These are phyloP conservation scores for Aphodius sticticus DNA, from an alignment of 2,888 invertebrate genomes.

Conservation along the genomic window DNA sequence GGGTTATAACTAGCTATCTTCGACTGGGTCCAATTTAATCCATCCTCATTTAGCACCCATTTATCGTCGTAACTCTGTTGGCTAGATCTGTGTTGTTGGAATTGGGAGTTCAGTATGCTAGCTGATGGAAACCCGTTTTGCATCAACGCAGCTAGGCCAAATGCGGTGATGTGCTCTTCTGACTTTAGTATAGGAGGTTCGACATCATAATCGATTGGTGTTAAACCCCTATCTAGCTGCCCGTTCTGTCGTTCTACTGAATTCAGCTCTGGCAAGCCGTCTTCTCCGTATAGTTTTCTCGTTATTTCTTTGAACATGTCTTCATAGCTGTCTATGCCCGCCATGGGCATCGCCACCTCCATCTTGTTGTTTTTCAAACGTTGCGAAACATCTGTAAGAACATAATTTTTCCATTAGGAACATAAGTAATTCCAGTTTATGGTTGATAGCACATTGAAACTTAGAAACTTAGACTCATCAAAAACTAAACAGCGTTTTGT, in stretches of 20 bases:
- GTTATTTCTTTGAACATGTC: constrained; percentile 93
- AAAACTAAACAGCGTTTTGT: too few relatives aligned
- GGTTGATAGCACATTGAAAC: too few relatives aligned
- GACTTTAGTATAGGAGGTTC: constrained; percentile 66
- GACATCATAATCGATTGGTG: constrained; percentile 62
- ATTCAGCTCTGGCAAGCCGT: constrained; percentile 62
- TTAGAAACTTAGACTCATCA: too few relatives aligned
- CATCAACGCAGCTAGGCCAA: constrained; percentile 80
- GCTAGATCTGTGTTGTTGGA: constrained; percentile 59
- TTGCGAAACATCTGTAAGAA: neutral
- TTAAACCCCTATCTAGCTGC: constrained; percentile 55
- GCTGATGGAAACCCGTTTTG: constrained; percentile 76
- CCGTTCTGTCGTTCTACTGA: constrained; percentile 52
- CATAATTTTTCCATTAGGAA: too few relatives aligned
- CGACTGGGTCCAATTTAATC: constrained; percentile 78
- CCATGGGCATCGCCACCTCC: constrained; percentile 67
- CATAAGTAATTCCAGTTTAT: too few relatives aligned
- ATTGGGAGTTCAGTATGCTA: constrained; percentile 69
- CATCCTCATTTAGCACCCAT: constrained; percentile 77
- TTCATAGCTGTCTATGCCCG: constrained; percentile 75
- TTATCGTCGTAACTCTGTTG: constrained; percentile 56
- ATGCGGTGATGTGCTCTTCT: constrained; percentile 76
- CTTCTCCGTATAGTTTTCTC: constrained; percentile 89
- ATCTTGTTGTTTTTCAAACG: constrained; percentile 43
- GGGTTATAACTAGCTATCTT: constrained; percentile 84